Evolutionary conservation across 1,140 invertebrate genomes (phyloP).

Genomic region (Pogonus chalceus): DNA sequence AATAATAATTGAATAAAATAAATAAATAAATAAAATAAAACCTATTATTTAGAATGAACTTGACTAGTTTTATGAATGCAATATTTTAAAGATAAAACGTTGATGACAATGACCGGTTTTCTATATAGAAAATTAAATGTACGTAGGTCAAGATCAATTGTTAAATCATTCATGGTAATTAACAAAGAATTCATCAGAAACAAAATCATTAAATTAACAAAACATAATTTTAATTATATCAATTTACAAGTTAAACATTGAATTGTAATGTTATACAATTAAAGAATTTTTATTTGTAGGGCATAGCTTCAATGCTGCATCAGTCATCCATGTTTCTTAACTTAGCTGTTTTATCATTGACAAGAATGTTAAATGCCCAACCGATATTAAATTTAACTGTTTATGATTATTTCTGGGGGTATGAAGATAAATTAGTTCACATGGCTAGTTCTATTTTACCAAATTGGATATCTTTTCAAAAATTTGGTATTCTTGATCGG

Average conservation of each 20-base stretch:
- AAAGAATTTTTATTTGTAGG: slow-evolving; percentile 41
- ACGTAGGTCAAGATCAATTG: too few relatives aligned
- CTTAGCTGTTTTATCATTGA: slow-evolving; percentile 49
- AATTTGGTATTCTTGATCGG: slow-evolving; percentile 71
- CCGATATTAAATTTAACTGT: slow-evolving; percentile 60
- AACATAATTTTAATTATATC: neutral
- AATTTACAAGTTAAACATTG: slow-evolving; percentile 2
- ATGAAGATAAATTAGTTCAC: slow-evolving; percentile 62
- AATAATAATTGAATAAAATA: too few relatives aligned
- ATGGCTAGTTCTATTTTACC: slow-evolving; percentile 59
- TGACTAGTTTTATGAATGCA: too few relatives aligned
- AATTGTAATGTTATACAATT: neutral
- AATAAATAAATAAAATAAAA: too few relatives aligned
- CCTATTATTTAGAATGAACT: too few relatives aligned
- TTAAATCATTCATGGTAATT: too few relatives aligned
- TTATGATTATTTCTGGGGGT: slow-evolving; percentile 76
- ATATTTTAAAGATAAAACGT: too few relatives aligned
- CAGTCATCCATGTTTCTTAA: slow-evolving; percentile 50
- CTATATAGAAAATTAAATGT: too few relatives aligned
- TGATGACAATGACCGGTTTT: too few relatives aligned
- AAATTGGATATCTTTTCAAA: slow-evolving; percentile 59
- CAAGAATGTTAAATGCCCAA: slow-evolving; percentile 49
- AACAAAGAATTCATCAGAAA: too few relatives aligned
- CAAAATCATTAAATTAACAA: neutral
- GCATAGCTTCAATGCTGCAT: slow-evolving; percentile 46